Evolutionary conservation across 2,888 invertebrate species (phyloP).

Genomic region (Mylabris sibirica): DNA sequence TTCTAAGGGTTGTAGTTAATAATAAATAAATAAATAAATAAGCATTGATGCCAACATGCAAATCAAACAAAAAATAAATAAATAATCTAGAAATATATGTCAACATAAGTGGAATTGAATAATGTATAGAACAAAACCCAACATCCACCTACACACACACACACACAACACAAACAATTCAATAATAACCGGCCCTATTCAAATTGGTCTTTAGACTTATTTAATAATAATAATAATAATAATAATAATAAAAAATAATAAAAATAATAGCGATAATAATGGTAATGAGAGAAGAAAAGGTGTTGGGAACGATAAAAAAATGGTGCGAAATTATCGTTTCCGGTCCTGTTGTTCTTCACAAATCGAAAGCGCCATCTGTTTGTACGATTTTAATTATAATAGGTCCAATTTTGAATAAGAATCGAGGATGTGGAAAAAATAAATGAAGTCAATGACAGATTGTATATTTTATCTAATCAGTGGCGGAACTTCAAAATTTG

Average conservation of each 20-base stretch:
- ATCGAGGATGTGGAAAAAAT: background rate
- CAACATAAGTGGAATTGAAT: background rate
- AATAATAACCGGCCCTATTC: slow-evolving; percentile 17
- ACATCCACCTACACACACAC: slow-evolving; percentile 14
- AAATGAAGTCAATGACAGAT: background rate
- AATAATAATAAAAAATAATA: background rate
- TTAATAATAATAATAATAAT: background rate
- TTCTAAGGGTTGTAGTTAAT: background rate
- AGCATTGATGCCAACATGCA: slow-evolving; percentile 19
- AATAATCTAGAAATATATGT: background rate
- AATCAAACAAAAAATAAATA: slow-evolving; percentile 13
- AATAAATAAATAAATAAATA: no score
- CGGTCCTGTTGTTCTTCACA: background rate
- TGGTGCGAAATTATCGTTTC: slow-evolving; percentile 20
- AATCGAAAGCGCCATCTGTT: background rate
- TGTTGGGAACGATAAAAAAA: slow-evolving; percentile 8
- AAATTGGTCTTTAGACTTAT: slow-evolving; percentile 29
- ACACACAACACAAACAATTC: slow-evolving; percentile 13
- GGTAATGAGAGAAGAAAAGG: slow-evolving; percentile 10
- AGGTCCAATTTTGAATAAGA: background rate
- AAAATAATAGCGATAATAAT: background rate
- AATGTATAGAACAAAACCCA: slow-evolving; percentile 10
- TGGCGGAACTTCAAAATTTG: no score
- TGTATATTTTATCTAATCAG: slow-evolving; percentile 1
- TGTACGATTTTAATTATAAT: background rate